Percentiles rank a stretch among this genome's conserved stretches.
phyloP scores from a whole-genome alignment of 2,797 vertebrate species.

The Phylloscopus collybita region DNA sequence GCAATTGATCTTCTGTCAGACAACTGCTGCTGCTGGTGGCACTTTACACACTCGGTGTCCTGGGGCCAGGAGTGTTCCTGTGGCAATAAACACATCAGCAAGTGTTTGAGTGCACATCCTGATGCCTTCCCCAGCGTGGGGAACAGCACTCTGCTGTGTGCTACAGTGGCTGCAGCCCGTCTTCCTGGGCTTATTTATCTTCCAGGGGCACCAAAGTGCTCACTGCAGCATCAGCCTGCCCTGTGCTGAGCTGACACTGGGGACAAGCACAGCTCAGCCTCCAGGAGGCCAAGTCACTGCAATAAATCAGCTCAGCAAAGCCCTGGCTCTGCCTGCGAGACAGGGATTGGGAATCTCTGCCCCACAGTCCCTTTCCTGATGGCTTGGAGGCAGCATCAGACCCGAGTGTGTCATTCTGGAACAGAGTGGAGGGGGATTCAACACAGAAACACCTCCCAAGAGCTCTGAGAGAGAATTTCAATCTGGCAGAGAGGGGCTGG shows the following conservation, averaged over 20 bases:
- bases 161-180: neutral
- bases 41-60: neutral
- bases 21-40: constrained; percentile 3
- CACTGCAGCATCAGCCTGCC: neutral
- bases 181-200: neutral
- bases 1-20: constrained; percentile 26
- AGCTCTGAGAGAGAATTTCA: neutral
- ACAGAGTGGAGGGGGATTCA: neutral
- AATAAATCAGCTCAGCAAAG: neutral
- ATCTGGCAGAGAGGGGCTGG: neutral
- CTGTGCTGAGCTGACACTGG: neutral
- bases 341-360: neutral
- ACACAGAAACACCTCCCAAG: neutral
- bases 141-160: neutral
- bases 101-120: neutral
- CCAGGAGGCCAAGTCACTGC: neutral
- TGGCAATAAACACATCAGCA: constrained; percentile 3
- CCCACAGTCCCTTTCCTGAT: neutral
- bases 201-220: neutral
- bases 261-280: neutral
- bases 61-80: neutral
- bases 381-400: neutral
- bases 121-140: neutral
- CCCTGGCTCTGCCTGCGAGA: neutral
- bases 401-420: neutral